Percentiles rank a stretch among this genome's conserved stretches.
Evolutionary conservation across 92 coral and sea anemone genomes (phyloP).

Genomic region (Umimayanthus chanpuru): DNA sequence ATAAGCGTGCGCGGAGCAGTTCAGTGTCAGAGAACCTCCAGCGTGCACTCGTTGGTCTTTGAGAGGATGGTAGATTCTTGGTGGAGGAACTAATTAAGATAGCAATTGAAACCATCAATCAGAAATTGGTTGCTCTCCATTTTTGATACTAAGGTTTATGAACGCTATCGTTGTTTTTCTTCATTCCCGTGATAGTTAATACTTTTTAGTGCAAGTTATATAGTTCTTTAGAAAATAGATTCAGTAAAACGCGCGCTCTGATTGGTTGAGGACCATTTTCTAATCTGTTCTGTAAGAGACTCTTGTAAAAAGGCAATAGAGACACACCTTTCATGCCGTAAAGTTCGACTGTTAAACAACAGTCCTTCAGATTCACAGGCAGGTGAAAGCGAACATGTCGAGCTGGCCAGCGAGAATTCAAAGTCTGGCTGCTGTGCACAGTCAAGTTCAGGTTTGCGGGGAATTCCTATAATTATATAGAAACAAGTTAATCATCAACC

Average conservation of each 20-base stretch:
- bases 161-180: not conserved
- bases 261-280: no score
- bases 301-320: not conserved
- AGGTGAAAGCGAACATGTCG: constrained; percentile 3
- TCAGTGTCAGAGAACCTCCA: not conserved
- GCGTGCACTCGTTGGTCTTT: not conserved
- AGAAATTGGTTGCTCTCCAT: not conserved
- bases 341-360: not conserved
- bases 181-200: no score
- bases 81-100: constrained; percentile 9
- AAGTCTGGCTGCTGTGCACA: not conserved
- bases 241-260: no score
- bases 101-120: not conserved
- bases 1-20: not conserved
- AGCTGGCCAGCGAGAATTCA: not conserved
- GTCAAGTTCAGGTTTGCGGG: not conserved
- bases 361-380: not conserved
- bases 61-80: not conserved
- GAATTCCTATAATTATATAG: not conserved
- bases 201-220: no score
- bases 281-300: not conserved
- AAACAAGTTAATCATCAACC: not conserved
- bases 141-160: not conserved
- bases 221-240: no score
- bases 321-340: not conserved